phyloP scores from a whole-genome alignment of 2,888 invertebrate genomes.

The Drosophila pegasa region DNA sequence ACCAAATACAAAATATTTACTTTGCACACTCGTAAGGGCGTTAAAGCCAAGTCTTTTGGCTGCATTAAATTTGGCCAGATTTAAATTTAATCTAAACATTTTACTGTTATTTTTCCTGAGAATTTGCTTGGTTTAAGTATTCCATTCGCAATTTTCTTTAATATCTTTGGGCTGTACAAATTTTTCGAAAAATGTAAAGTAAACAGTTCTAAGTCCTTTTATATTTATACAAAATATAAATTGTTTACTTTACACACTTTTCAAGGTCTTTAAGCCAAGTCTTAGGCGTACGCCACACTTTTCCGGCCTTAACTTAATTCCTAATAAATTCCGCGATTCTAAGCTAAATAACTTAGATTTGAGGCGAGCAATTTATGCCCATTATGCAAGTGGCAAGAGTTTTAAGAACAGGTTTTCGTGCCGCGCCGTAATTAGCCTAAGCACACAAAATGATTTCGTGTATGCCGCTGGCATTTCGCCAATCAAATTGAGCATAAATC shows the following conservation, averaged over 20 bases:
- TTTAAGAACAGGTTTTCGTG: slow-evolving; percentile 19
- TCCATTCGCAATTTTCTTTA: too few relatives aligned
- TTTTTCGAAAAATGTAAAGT: too few relatives aligned
- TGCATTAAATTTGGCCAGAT: not conserved
- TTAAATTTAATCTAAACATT: slow-evolving; percentile 13
- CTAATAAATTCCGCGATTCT: slow-evolving; percentile 43
- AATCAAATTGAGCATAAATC: slow-evolving; percentile 79
- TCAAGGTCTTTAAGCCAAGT: too few relatives aligned
- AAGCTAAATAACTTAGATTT: slow-evolving; percentile 16
- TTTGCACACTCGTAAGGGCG: not conserved
- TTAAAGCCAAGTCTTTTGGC: not conserved
- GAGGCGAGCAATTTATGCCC: slow-evolving; percentile 13
- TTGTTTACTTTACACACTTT: too few relatives aligned
- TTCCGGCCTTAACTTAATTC: too few relatives aligned
- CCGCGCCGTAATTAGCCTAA: slow-evolving; percentile 48
- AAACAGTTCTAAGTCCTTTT: too few relatives aligned
- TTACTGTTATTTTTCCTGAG: too few relatives aligned
- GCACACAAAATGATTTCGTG: slow-evolving; percentile 55
- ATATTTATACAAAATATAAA: too few relatives aligned
- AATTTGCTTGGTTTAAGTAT: too few relatives aligned
- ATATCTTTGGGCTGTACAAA: too few relatives aligned
- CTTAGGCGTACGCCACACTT: too few relatives aligned
- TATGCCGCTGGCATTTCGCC: slow-evolving; percentile 60
- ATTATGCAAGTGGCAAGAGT: slow-evolving; percentile 19
- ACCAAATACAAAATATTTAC: not conserved